Conservation (phyloP, 2,888 invertebrate species). For the Oeneis ivallda region DNA sequence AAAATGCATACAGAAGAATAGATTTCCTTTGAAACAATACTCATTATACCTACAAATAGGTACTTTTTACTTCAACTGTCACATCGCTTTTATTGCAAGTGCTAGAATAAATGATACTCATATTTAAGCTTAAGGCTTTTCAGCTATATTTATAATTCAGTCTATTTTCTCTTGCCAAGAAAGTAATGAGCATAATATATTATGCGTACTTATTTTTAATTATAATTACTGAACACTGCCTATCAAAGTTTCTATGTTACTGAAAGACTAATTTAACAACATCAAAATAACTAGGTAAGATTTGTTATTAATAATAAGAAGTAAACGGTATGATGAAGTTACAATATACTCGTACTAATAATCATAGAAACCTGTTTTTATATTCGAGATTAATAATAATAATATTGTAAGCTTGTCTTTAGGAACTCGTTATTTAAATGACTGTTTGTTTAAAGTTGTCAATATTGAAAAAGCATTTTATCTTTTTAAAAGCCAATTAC, state of each 20-base stretch:
- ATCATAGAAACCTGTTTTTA: not conserved
- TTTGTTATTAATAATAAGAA: slow-evolving; percentile 10
- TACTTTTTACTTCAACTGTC: slow-evolving; percentile 20
- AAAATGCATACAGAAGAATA: not conserved
- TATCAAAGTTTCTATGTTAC: slow-evolving; percentile 47
- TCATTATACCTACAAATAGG: slow-evolving; percentile 15
- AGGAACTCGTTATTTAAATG: slow-evolving; percentile 1
- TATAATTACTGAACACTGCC: slow-evolving; percentile 62
- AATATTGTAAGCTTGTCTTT: not conserved
- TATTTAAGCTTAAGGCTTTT: slow-evolving; percentile 24
- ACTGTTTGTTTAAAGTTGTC: not conserved
- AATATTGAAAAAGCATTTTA: not conserved
- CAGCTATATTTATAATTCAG: slow-evolving; percentile 27
- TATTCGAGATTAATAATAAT: slow-evolving; percentile 1
- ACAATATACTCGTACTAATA: not conserved
- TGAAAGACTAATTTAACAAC: slow-evolving; percentile 42
- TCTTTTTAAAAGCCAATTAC: not conserved
- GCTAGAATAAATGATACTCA: slow-evolving; percentile 29
- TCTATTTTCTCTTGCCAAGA: slow-evolving; percentile 42
- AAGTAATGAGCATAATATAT: slow-evolving; percentile 36
- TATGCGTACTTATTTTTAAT: slow-evolving; percentile 30
- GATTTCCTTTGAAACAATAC: slow-evolving; percentile 14
- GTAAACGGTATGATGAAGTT: slow-evolving; percentile 8
- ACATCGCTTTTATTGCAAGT: slow-evolving; percentile 25
- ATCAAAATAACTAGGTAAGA: slow-evolving; percentile 27